Conservation (phyloP, 2,113 vertebrate species). For the Antechinus stuartii region DNA sequence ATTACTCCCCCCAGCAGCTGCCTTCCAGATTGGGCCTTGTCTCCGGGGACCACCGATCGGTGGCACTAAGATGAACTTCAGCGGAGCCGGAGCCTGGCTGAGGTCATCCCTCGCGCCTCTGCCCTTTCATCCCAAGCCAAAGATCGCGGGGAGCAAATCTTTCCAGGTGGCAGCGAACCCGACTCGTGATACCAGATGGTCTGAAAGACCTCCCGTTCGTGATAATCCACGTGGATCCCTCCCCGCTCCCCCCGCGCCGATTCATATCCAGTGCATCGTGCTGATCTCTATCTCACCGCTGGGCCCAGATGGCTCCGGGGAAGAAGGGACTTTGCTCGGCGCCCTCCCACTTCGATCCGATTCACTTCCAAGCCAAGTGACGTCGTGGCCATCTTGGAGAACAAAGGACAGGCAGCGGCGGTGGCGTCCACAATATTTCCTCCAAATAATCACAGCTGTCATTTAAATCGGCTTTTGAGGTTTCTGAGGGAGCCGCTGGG, state of each 20-base stretch:
- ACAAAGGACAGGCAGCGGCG: too few species aligned
- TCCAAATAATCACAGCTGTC: background rate
- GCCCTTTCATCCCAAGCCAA: slow-evolving; percentile 79
- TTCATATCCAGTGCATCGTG: too few species aligned
- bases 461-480: background rate
- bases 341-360: too few species aligned
- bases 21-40: slow-evolving; percentile 76
- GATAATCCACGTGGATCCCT: background rate
- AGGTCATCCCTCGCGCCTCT: slow-evolving; percentile 78
- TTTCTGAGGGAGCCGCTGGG: too few species aligned
- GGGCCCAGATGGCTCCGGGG: too few species aligned
- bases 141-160: slow-evolving; percentile 73
- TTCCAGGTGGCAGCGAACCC: slow-evolving; percentile 68
- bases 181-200: slow-evolving; percentile 62
- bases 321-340: too few species aligned
- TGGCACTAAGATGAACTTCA: slow-evolving; percentile 82
- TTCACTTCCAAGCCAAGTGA: too few species aligned
- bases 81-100: slow-evolving; percentile 74
- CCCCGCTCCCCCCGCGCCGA: background rate
- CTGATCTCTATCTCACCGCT: too few species aligned
- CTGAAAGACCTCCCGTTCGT: background rate
- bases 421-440: background rate
- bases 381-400: too few species aligned
- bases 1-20: slow-evolving; percentile 81
- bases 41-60: slow-evolving; percentile 72